Percentiles rank a stretch among this genome's conserved stretches.
phyloP scores from a whole-genome alignment of 2,113 vertebrate species.

The Pan paniscus region DNA sequence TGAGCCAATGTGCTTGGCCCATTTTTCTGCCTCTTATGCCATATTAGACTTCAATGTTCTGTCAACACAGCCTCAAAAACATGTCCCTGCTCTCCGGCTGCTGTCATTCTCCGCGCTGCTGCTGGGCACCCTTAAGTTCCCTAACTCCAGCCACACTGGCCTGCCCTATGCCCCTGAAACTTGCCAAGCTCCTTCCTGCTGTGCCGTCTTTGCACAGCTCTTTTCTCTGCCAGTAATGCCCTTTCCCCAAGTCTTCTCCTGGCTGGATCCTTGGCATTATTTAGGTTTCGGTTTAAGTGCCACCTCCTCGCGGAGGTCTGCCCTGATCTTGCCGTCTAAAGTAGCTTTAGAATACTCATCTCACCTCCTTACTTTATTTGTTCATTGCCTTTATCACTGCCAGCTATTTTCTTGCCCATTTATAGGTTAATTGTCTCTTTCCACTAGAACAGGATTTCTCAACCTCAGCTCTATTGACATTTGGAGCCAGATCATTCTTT shows the following conservation, averaged over 20 bases:
- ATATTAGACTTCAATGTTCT: not conserved
- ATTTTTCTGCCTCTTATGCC: not conserved
- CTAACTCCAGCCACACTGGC: fast-evolving
- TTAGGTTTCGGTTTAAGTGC: not conserved
- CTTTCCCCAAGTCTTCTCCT: no score
- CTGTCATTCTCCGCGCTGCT: no score
- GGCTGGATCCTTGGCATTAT: not conserved
- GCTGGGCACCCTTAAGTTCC: not conserved
- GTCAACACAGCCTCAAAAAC: not conserved
- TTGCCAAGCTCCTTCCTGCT: not conserved
- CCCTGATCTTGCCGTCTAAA: not conserved
- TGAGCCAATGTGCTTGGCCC: no score
- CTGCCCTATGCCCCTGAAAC: not conserved
- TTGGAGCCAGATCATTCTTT: not conserved
- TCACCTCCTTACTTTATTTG: not conserved
- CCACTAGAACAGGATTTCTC: not conserved
- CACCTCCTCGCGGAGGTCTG: not conserved
- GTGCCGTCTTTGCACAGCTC: fast-evolving
- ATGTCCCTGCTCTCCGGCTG: not conserved
- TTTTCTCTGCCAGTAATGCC: not conserved
- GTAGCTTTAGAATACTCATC: not conserved
- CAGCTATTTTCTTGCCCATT: not conserved
- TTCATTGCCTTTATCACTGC: not conserved
- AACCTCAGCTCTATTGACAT: not conserved
- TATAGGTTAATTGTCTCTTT: not conserved